Percentiles rank a stretch among this genome's conserved stretches.
phyloP scores from a whole-genome alignment of 2,113 vertebrate species.

The Gila orcuttii region DNA sequence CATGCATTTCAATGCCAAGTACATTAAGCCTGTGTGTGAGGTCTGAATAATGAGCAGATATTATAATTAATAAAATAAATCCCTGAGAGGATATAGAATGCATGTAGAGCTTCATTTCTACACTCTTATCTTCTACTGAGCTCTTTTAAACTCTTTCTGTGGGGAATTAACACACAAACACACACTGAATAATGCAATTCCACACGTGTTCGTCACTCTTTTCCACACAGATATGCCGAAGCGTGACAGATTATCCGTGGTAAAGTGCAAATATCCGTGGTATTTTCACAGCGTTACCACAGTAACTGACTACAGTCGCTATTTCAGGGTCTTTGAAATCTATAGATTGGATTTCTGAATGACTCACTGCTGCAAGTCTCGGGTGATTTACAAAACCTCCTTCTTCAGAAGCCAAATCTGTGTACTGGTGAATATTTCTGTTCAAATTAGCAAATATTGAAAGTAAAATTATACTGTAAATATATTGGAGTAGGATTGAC shows the following conservation, averaged over 20 bases:
- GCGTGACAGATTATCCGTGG: not conserved
- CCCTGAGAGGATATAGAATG: not conserved
- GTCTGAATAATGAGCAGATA: slow-evolving; percentile 21
- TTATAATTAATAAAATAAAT: not conserved
- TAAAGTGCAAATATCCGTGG: not conserved
- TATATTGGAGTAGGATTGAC: too few relatives aligned
- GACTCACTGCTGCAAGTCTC: not conserved
- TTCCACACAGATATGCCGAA: not conserved
- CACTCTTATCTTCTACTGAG: not conserved
- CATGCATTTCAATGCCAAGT: not conserved
- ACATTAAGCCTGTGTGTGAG: not conserved
- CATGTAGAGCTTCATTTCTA: not conserved
- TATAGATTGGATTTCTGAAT: not conserved
- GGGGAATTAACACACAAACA: not conserved
- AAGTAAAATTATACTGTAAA: not conserved
- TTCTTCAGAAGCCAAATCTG: not conserved
- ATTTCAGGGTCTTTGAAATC: not conserved
- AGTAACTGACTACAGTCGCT: not conserved
- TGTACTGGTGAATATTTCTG: not conserved
- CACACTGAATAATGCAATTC: not conserved
- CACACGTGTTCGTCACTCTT: not conserved
- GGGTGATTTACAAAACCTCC: not conserved
- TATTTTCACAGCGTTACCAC: not conserved
- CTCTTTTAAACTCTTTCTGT: not conserved
- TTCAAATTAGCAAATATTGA: not conserved